Evolutionary conservation across 1,140 invertebrate species (phyloP).

Genomic region (Pachyrhynchus sulphureomaculatus): DNA sequence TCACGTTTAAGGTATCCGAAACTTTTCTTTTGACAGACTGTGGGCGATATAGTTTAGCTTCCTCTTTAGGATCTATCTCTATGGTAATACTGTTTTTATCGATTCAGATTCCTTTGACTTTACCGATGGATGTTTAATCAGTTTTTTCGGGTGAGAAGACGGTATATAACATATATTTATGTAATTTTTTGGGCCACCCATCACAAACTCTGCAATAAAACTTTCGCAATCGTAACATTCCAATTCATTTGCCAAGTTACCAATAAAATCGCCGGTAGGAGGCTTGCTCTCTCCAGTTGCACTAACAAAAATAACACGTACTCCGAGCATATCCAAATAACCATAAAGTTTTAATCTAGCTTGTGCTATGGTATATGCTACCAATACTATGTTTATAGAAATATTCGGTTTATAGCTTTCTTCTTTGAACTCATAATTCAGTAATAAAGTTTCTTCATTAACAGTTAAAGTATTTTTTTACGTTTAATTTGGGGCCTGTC

Average conservation of each 20-base stretch:
- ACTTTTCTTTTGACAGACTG: no score
- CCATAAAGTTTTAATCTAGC: constrained; percentile 46
- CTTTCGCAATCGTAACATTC: constrained; percentile 38
- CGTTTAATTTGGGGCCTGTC: constrained; percentile 33
- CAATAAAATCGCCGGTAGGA: constrained; percentile 39
- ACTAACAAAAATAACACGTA: constrained; percentile 13
- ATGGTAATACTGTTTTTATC: no score
- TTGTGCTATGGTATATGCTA: constrained; percentile 46
- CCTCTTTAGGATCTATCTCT: no score
- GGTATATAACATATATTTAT: no score
- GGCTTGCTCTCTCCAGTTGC: constrained; percentile 22
- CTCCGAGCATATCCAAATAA: constrained; percentile 34
- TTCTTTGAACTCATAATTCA: constrained; percentile 34
- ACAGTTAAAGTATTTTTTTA: constrained; percentile 30
- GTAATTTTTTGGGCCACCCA: constrained; percentile 46
- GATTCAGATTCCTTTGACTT: no score
- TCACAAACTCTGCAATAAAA: constrained; percentile 42
- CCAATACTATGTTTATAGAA: constrained; percentile 45
- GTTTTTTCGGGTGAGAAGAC: no score
- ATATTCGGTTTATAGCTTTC: constrained; percentile 1
- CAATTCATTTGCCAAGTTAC: constrained; percentile 45
- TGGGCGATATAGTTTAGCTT: no score
- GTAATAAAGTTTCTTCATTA: constrained; percentile 38
- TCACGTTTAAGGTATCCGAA: no score
- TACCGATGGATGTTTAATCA: no score